phyloP scores from a whole-genome alignment of 2,888 invertebrate species.

The Dendrolimus pini region DNA sequence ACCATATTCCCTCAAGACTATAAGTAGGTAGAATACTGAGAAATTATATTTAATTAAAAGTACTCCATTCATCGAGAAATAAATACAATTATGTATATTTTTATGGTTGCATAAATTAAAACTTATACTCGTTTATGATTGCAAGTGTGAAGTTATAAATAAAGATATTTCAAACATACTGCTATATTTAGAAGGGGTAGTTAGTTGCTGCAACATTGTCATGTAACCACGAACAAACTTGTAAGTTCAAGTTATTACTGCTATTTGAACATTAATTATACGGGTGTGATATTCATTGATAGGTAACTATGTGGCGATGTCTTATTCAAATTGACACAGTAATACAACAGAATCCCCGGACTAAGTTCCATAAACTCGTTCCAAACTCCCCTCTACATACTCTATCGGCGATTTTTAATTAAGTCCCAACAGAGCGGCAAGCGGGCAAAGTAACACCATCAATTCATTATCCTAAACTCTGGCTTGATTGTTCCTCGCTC shows the following conservation, averaged over 20 bases:
- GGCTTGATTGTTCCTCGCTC: conserved; percentile 74
- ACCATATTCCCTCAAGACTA: too few species aligned
- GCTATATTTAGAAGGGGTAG: too few species aligned
- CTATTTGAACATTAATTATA: conserved; percentile 8
- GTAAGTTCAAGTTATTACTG: too few species aligned
- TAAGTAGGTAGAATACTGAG: too few species aligned
- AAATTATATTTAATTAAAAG: too few species aligned
- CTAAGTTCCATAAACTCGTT: conserved; percentile 73
- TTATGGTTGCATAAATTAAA: too few species aligned
- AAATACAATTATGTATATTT: too few species aligned
- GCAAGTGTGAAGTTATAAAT: neutral
- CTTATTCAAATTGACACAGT: conserved; percentile 75
- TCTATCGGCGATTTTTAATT: conserved; percentile 77
- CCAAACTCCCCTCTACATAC: conserved; percentile 71
- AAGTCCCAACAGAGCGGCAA: conserved; percentile 70
- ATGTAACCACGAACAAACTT: too few species aligned
- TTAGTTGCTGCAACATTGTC: too few species aligned
- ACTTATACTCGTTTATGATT: neutral
- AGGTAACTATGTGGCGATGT: conserved; percentile 50
- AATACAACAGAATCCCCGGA: conserved; percentile 68
- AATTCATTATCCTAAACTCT: conserved; percentile 77
- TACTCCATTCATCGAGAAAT: too few species aligned
- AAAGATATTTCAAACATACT: neutral
- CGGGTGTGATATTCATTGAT: conserved; percentile 21
- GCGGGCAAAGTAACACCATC: conserved; percentile 75